Evolutionary conservation across 2,797 vertebrate genomes (phyloP).

Genomic region (Semaprochilodus insignis): DNA sequence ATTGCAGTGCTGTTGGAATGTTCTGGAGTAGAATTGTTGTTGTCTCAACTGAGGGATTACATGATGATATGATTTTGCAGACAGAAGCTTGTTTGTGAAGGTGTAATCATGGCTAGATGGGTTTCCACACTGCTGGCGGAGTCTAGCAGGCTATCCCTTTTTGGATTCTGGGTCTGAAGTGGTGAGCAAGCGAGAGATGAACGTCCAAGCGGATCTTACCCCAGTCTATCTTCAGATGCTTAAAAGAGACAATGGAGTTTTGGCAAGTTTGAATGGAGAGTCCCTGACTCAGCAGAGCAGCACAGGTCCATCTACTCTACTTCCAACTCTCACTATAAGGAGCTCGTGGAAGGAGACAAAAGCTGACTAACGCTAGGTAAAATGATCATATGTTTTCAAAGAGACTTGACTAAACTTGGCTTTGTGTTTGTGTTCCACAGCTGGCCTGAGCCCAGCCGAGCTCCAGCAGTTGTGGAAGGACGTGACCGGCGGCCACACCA

Average conservation of each 20-base stretch:
- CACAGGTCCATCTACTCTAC: constrained; percentile 43
- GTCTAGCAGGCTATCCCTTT: constrained; percentile 12
- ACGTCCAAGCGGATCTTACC: constrained; percentile 45
- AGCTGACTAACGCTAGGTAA: neutral
- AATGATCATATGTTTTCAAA: neutral
- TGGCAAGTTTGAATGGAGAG: constrained; percentile 22
- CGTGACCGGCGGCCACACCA: constrained; percentile 91
- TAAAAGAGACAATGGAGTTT: constrained; percentile 43
- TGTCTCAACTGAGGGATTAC: constrained; percentile 56
- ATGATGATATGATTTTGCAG: constrained; percentile 53
- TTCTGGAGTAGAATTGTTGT: constrained; percentile 45
- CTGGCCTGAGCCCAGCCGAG: constrained; percentile 96
- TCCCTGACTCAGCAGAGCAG: constrained; percentile 29
- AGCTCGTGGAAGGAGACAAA: neutral
- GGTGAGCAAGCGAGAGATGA: constrained; percentile 53
- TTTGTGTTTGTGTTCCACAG: constrained; percentile 65
- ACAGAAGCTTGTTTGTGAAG: constrained; percentile 56
- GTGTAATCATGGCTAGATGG: constrained; percentile 53
- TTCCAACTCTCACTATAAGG: neutral
- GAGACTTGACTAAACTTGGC: neutral
- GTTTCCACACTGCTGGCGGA: constrained; percentile 24
- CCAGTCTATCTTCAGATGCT: constrained; percentile 61
- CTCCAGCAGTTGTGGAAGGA: constrained; percentile 99
- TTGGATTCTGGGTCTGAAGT: constrained; percentile 41
- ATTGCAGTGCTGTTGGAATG: constrained; percentile 46